Percentiles rank a stretch among this genome's conserved stretches.
phyloP scores from a whole-genome alignment of 2,888 invertebrate species.

The Aporophyla lueneburgensis region DNA sequence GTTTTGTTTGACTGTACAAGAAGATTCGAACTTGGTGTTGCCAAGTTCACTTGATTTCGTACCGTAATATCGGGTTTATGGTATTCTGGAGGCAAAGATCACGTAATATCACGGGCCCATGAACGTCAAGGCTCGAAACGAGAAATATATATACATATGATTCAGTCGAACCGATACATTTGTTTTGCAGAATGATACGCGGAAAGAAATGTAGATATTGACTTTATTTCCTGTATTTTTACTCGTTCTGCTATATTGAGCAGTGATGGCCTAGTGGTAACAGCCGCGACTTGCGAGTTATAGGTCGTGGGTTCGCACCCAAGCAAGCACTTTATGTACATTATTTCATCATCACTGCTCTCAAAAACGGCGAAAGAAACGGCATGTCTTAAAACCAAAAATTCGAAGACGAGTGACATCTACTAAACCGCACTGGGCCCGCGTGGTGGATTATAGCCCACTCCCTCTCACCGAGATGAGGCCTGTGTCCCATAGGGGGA shows the following conservation, averaged over 20 bases:
- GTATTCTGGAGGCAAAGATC: slow-evolving; percentile 41
- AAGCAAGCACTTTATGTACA: too few relatives aligned
- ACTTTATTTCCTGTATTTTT: slow-evolving; percentile 17
- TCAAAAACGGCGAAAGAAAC: too few relatives aligned
- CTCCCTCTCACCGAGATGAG: too few relatives aligned
- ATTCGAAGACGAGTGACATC: too few relatives aligned
- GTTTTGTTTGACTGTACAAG: slow-evolving; percentile 32
- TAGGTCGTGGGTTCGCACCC: too few relatives aligned
- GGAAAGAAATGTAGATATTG: slow-evolving; percentile 28
- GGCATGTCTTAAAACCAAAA: too few relatives aligned
- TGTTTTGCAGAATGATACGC: slow-evolving; percentile 32
- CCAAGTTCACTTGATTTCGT: slow-evolving; percentile 47
- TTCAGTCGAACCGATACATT: slow-evolving; percentile 17
- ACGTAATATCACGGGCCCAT: slow-evolving; percentile 46
- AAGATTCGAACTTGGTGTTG: slow-evolving; percentile 29
- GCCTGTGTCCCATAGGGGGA: too few relatives aligned
- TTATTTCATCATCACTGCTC: too few relatives aligned
- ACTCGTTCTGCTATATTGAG: neutral
- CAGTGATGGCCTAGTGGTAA: too few relatives aligned
- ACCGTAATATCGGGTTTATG: slow-evolving; percentile 42
- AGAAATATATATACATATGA: slow-evolving; percentile 29
- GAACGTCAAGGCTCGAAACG: slow-evolving; percentile 34
- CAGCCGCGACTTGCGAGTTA: too few relatives aligned
- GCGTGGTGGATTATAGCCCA: too few relatives aligned
- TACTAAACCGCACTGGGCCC: too few relatives aligned